Conservation (phyloP, 2,888 invertebrate species). For the Calephelis perditalis region DNA sequence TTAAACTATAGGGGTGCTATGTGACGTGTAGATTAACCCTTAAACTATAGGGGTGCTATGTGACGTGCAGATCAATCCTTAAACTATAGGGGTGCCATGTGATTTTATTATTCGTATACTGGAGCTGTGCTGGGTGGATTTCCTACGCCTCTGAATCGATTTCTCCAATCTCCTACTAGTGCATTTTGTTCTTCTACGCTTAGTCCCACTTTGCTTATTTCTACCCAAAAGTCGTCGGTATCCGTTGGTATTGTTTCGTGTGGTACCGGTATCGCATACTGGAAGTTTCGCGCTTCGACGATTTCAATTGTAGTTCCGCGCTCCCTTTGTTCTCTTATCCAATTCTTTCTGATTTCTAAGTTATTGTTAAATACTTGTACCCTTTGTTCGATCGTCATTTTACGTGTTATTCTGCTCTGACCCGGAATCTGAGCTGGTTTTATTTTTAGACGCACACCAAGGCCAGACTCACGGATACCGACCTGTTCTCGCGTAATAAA, state of each 20-base stretch:
- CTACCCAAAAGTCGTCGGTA: constrained; percentile 10
- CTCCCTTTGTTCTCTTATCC: background rate
- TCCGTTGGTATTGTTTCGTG: background rate
- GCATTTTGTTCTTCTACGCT: background rate
- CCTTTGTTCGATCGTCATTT: constrained; percentile 1
- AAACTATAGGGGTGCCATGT: constrained; percentile 6
- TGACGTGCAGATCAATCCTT: background rate
- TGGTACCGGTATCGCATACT: background rate
- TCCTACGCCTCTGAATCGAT: background rate
- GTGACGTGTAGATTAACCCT: too few relatives aligned
- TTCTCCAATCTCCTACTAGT: background rate
- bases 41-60: too few relatives aligned
- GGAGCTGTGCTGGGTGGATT: background rate
- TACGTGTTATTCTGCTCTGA: constrained; percentile 3
- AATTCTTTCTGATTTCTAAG: background rate
- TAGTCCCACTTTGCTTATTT: constrained; percentile 10
- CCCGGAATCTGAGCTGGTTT: constrained; percentile 12
- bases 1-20: too few relatives aligned
- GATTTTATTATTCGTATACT: background rate
- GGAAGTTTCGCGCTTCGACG: background rate
- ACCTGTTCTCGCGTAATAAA: background rate
- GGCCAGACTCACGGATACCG: background rate
- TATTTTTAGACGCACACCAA: background rate
- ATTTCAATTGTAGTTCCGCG: background rate
- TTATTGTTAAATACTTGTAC: background rate